These are phyloP conservation scores for Lichenostomus cassidix DNA, from an alignment of 2,113 vertebrate species.

Conservation along the genomic window DNA sequence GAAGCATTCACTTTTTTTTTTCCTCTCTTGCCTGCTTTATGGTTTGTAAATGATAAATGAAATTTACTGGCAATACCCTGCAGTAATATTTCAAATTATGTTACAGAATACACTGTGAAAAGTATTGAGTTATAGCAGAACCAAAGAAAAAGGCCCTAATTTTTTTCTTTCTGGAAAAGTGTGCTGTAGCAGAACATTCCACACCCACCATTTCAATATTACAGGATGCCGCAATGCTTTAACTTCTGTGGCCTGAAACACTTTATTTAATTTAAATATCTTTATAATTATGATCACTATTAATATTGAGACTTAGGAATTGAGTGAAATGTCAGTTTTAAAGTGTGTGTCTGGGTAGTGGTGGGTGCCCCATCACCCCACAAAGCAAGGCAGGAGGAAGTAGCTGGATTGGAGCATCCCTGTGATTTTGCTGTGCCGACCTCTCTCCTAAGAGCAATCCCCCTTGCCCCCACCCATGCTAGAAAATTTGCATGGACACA, in stretches of 20 bases:
- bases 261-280: not conserved
- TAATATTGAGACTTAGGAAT: not conserved
- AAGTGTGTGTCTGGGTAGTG: not conserved
- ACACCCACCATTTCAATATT: not conserved
- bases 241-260: not conserved
- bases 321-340: not conserved
- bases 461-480: not conserved
- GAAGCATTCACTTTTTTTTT: not conserved
- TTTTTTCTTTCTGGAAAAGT: not conserved
- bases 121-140: not conserved
- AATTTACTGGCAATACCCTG: conserved; percentile 16
- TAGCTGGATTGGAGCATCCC: not conserved
- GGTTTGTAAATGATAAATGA: conserved; percentile 54
- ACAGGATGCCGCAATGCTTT: not conserved
- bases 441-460: not conserved
- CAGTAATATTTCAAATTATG: conserved; percentile 44
- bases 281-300: not conserved
- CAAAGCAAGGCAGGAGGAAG: not conserved
- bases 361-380: not conserved
- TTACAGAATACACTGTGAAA: not conserved
- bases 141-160: not conserved
- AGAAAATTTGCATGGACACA: conserved; percentile 43
- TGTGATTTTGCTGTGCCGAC: accelerated
- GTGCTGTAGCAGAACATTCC: not conserved
- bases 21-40: conserved; percentile 1